These are phyloP conservation scores for Tachystola acroxantha DNA, from an alignment of 2,888 invertebrate species.

Conservation along the genomic window DNA sequence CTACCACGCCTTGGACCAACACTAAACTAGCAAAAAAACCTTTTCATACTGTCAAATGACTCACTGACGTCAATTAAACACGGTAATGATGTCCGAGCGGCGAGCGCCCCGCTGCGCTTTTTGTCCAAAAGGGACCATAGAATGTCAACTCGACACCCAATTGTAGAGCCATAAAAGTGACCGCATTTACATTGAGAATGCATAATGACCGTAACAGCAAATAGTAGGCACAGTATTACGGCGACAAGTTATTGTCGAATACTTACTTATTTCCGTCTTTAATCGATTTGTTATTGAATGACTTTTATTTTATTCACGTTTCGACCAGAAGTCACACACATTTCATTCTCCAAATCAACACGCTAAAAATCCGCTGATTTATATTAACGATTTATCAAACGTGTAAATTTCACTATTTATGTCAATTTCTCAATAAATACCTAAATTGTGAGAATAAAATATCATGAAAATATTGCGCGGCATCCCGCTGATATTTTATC, in stretches of 20 bases:
- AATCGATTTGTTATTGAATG: neutral
- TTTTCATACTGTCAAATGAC: conserved; percentile 15
- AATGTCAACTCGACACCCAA: conserved; percentile 23
- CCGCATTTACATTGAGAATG: conserved; percentile 13
- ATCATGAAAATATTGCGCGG: conserved; percentile 63
- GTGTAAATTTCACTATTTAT: conserved; percentile 32
- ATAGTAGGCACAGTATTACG: conserved; percentile 10
- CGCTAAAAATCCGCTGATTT: conserved; percentile 17
- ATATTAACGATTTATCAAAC: conserved; percentile 33
- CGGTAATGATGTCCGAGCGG: conserved; percentile 43
- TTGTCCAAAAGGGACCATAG: conserved; percentile 34
- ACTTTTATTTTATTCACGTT: conserved; percentile 2
- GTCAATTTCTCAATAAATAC: conserved; percentile 36
- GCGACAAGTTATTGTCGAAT: conserved; percentile 10
- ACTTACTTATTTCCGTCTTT: neutral
- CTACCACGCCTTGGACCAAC: conserved; percentile 24
- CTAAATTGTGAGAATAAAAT: conserved; percentile 53
- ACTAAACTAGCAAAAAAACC: conserved; percentile 19
- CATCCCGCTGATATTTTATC: conserved; percentile 71
- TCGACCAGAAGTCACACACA: conserved; percentile 5
- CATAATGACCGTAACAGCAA: conserved; percentile 10
- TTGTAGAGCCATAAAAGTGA: conserved; percentile 23
- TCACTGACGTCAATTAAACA: conserved; percentile 10
- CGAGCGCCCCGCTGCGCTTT: conserved; percentile 47
- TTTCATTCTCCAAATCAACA: conserved; percentile 15